Evolutionary conservation across 2,797 vertebrate genomes (phyloP), one percentile per base, ranked within the genome.

Genomic region (Podarcis lilfordi): DNA sequence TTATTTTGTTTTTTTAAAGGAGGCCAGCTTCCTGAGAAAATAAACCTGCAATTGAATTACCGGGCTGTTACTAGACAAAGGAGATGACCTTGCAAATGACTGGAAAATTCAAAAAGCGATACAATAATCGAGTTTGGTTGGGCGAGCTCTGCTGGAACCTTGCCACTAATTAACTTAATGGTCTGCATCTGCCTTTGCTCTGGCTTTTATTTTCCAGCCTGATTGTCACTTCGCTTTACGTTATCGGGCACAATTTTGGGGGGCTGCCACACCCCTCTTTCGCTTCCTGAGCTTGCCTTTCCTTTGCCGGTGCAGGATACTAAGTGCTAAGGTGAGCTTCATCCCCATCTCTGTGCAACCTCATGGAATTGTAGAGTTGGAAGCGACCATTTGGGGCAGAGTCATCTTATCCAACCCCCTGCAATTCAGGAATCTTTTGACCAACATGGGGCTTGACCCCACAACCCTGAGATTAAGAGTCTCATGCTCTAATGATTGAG

Each of bases 41-140:
- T 25, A 23, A 69, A 19, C 45, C 4, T 6, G 71, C 77, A 8
- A 88, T 91, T 2, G 75, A 9, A 32, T 77, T 4, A 37, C 8
- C 55, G 29, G 8, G 71, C 1, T 0, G 72, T 15, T 9, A 85
- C 74, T 81, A 82, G 76, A 69, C 81, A 0, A 0, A 27, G 37
- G 82, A 68, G 15, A 43, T 11, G 89, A 74, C 75, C 71, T 85
- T 1, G 2, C 21, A 3, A 61, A 80, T 85, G 85, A 88, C 1
- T 4, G 79, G 0, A 25, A 89, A 25, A 87, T 80, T 59, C 76
- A 81, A 61, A 81, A 85, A 11, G 71, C 23, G 71, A 76, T 59
- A 27, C 35, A 59, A 75, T 90, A 88, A 88, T 90, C 29, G 32
- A 25, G 78, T 87, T 82, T 81, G 69, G 27, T 40, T 69, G 59